phyloP scores from a whole-genome alignment of 2,888 invertebrate species.

The Watsonalla binaria region DNA sequence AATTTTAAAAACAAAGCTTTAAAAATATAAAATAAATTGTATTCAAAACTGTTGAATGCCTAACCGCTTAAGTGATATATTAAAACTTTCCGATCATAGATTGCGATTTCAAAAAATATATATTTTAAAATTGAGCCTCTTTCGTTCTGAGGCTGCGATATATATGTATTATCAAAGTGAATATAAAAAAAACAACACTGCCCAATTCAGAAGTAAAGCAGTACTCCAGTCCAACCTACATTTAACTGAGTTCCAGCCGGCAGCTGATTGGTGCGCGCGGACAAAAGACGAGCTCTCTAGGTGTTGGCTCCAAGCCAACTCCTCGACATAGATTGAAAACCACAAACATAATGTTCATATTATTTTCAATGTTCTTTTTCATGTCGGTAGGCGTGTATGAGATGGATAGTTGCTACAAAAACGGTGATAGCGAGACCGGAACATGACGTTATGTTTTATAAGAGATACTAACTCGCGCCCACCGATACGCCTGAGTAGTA shows the following conservation, averaged over 20 bases:
- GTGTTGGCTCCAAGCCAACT: slow-evolving; percentile 33
- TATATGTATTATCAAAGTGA: not conserved
- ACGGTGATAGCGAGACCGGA: not conserved
- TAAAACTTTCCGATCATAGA: too few species aligned
- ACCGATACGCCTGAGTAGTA: too few species aligned
- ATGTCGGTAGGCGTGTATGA: slow-evolving; percentile 8
- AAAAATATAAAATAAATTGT: too few species aligned
- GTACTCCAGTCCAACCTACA: not conserved
- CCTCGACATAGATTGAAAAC: slow-evolving; percentile 40
- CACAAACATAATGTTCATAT: slow-evolving; percentile 24
- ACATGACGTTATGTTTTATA: not conserved
- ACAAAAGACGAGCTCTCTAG: slow-evolving; percentile 21
- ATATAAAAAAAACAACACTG: not conserved
- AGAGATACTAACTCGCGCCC: too few species aligned
- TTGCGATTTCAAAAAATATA: too few species aligned
- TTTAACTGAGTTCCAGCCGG: slow-evolving; percentile 23
- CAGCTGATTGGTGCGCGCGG: slow-evolving; percentile 33
- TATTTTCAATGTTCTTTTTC: slow-evolving; percentile 31
- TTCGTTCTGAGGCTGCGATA: too few species aligned
- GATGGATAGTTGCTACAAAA: not conserved
- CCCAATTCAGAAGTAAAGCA: not conserved
- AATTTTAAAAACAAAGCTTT: too few species aligned
- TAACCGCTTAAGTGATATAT: too few species aligned
- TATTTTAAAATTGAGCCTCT: too few species aligned
- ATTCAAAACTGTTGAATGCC: too few species aligned